Base-by-base conservation (phyloP, 2,113 vertebrate species). In the Mastomys natalensis region DNA sequence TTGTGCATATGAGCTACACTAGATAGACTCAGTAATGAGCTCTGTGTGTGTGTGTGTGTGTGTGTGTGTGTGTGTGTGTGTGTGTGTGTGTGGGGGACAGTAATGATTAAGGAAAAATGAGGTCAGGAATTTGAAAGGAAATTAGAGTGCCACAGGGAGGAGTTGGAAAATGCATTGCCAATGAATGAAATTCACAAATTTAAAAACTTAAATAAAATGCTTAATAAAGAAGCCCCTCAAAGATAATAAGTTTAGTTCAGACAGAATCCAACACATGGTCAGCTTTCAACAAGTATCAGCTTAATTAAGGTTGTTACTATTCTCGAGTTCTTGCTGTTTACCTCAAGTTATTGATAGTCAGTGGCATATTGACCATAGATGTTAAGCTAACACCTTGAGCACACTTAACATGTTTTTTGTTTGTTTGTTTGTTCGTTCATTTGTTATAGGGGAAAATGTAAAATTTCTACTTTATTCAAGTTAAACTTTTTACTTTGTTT, bases 391-490 rank as follows among this genome's bases (percentile, higher is more conserved):
- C 78, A 91, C 74, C 43, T 74, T 74, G 17, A 96, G 93, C 81
- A 17, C 37, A 94, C 89, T 95, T 95, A 88, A 72, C 43, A 73
- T 93, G 34, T 55, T 51, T 86, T 81, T 92, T 87, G 55, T 77
- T 72, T 37, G 68, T 48, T 81, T 58, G 58, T 81, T 55, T 4
- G n/a, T 73, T 26, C 40, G 11, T 31, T 26, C 43, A 4, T 31
- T 48, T 37, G 16, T 53, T 76, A 53, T 53, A 26, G 53, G 5
- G 51, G n/a, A 81, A 4, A 9, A 73, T 93, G 88, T 93, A 34
- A 78, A 89, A 87, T 82, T 37, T 66, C 73, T 21, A 29, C 55
- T 95, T 90, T 40, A n/a, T 88, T 98, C 81, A 90, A 92, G 80
- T 48, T 70, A 94, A 81, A 68, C n/a, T 84, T 92, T 72, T 92